Evolutionary conservation across 1,140 invertebrate species (phyloP), one percentile per base, ranked within the genome.

Genomic region (Anthonomus grandis): DNA sequence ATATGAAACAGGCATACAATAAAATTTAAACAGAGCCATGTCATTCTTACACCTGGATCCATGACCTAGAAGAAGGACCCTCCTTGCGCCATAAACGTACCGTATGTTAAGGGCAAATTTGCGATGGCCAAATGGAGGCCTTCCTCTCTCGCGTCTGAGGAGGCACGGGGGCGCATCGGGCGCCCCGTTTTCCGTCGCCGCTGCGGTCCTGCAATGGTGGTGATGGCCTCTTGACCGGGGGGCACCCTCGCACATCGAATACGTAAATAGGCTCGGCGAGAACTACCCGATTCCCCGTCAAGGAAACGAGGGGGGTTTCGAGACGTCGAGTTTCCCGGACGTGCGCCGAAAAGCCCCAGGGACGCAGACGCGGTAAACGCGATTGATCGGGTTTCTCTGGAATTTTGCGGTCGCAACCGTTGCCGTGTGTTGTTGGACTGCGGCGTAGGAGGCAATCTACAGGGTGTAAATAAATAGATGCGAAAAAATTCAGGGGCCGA

Each of bases 161-260:
- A 39, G 24, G 46, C 22, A n/a, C n/a, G 55, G 57, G 57, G 57
- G 49, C 57, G 57, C 57, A 59, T 59, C 37, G 42, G 57, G 57
- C 57, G 57, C 57, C 57, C 57, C 57, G 38, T 50, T 46, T 46
- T 27, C 21, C 22, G 34, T 19, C 17, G 37, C 8, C 34, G 57
- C 57, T 52, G 49, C 44, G 57, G 57, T 41, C 47, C 57, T 59
- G 57, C 57, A 59, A 59, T 59, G 57, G 46, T 58, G 49, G 50
- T 45, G n/a, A n/a, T n/a, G 48, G 37, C 23, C 25, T 41, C 15
- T 57, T 50, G 23, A 57, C 23, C 25, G 24, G 18, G 38, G 39
- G 47, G 38, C 47, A 27, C 8, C 37, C 37, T 50, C 39, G 46
- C 39, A 57, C 55, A 57, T 57, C 23, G 38, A 23, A 57, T 44